Evolutionary conservation across 2,797 vertebrate species (phyloP), one percentile per base, ranked within the genome.

Genomic region (Leptoclinus maculatus): DNA sequence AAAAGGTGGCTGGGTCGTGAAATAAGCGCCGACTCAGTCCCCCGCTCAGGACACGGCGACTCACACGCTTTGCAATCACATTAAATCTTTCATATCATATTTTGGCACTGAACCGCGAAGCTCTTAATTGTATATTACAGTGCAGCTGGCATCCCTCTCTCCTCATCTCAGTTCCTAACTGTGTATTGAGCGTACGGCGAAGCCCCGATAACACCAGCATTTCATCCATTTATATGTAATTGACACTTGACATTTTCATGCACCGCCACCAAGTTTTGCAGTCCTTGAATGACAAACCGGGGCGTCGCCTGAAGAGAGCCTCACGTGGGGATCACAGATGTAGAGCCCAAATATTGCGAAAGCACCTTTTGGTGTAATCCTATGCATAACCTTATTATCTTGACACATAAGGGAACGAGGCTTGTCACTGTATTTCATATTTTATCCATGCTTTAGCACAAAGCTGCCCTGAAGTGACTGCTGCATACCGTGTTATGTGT

Each of bases 81-180:
- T 89, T 87, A 85, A 88, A 83, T 83, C 77, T 78, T 83, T 75
- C 86, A 90, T 89, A 88, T 86, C 79, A 70, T 67, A 84, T 88
- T 88, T 85, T 91, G 89, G 89, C 91, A 85, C 19, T 2, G 65
- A 75, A 80, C 76, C 49, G 23, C 19, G 79, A 67, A 38, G 77
- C 83, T 78, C 80, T 81, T 93, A 91, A 92, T 91, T 91, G 88
- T 91, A 84, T 87, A 90, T 92, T 89, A 84, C 78, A 60, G 34
- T 75, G 85, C 89, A 93, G 87, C 89, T 92, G 88, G 88, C 87
- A 56, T 65, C 54, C 60, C 34, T 69, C 68, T 51, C 76, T 58
- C 51, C 76, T 85, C 82, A 78, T 88, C 76, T 76, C 60, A 2
- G 16, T 21, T 49, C 76, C 60, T 76, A 59, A 85, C 77, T 63